These are phyloP conservation scores for Pogona vitticeps DNA, from an alignment of 2,113 vertebrate genomes.

Conservation along the genomic window DNA sequence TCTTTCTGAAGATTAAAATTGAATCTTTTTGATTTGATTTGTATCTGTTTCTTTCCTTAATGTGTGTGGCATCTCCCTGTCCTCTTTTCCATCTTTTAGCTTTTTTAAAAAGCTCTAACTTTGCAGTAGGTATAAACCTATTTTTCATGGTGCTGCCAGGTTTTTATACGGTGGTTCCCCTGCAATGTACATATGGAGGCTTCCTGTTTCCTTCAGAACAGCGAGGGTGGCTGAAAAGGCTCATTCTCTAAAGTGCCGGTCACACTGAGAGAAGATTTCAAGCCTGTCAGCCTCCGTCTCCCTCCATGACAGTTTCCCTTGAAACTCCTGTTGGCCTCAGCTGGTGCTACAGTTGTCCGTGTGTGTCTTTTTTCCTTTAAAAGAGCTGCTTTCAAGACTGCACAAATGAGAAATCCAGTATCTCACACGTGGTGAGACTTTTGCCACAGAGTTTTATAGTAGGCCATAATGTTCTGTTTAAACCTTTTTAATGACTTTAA, in stretches of 20 bases:
- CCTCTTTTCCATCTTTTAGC: neutral
- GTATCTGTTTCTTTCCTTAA: constrained; percentile 3
- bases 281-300: neutral
- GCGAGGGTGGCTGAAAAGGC: neutral
- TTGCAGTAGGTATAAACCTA: constrained; percentile 24
- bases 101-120: constrained; percentile 33
- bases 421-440: constrained; percentile 4
- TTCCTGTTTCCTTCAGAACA: constrained; percentile 1
- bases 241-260: neutral
- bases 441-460: neutral
- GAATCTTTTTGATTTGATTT: too few species aligned
- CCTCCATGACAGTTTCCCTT: constrained; percentile 33
- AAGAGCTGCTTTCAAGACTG: constrained; percentile 28
- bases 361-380: neutral
- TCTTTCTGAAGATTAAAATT: too few species aligned
- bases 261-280: constrained; percentile 10
- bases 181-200: neutral
- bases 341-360: constrained; percentile 23
- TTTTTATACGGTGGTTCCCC: neutral
- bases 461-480: neutral
- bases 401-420: constrained; percentile 12
- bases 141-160: neutral
- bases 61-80: constrained; percentile 23
- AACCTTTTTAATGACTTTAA: neutral
- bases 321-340: constrained; percentile 38